Evolutionary conservation across 1,140 invertebrate species (phyloP).

Genomic region (Thrips palmi): DNA sequence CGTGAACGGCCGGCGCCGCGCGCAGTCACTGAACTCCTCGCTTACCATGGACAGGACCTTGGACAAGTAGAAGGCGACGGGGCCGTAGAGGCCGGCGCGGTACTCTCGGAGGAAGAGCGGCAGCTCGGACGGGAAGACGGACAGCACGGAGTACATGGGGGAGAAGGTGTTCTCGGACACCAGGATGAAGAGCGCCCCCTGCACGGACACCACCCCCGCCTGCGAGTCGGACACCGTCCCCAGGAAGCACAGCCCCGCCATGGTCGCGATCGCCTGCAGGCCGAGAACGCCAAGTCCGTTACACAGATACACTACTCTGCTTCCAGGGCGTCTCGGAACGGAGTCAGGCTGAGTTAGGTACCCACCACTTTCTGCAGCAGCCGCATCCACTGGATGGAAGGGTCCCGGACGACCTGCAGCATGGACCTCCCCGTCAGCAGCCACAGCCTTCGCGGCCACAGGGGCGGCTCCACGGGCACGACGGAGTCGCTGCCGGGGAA

Average conservation of each 20-base stretch:
- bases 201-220: conserved; percentile 58
- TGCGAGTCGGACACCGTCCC: conserved; percentile 48
- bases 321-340: background rate
- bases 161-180: conserved; percentile 74
- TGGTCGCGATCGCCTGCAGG: conserved; percentile 44
- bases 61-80: conserved; percentile 52
- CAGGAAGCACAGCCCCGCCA: conserved; percentile 58
- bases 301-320: background rate
- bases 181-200: conserved; percentile 65
- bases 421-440: conserved; percentile 50
- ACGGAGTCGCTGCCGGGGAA: too few relatives aligned
- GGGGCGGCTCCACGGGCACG: too few relatives aligned
- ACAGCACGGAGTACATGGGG: conserved; percentile 66
- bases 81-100: conserved; percentile 51
- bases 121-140: conserved; percentile 56
- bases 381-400: conserved; percentile 43
- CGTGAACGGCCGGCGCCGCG: too few relatives aligned
- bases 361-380: conserved; percentile 62
- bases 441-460: conserved; percentile 41
- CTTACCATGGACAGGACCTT: conserved; percentile 58
- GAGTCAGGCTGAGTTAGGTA: conserved; percentile 9
- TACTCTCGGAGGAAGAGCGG: conserved; percentile 62
- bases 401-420: conserved; percentile 47
- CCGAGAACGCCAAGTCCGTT: conserved; percentile 6
- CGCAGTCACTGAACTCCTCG: too few relatives aligned